Evolutionary conservation across 2,113 vertebrate species (phyloP), one percentile per base, ranked within the genome.

Genomic region (Poeciliopsis retropinna): DNA sequence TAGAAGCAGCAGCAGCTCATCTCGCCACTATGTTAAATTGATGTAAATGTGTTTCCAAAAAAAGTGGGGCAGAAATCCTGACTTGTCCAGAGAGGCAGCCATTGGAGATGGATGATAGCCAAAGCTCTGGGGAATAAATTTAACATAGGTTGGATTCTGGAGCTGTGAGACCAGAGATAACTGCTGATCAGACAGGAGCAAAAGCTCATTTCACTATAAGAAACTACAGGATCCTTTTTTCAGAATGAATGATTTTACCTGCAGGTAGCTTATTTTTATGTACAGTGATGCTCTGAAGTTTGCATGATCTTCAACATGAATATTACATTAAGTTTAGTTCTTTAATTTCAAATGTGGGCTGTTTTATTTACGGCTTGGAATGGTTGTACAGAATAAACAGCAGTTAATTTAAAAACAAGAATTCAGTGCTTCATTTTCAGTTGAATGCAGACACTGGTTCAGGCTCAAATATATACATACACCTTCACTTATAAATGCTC

Each of bases 131-230:
- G 79, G 75, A 73, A 17, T 65, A 73, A 63, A 76, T 90, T 81
- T 64, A 81, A 80, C 72, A 69, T 57, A 73, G 76, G 60, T 61
- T 2, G 22, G 65, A 86, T 80, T 85, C 34, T 79, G 66, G 69
- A 80, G 73, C 75, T 73, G 80, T 68, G 80, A 88, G 80, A 77
- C 39, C 62, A 12, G 63, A 79, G 79, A 83, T 84, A 76, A 75
- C 70, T 34, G 67, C 75, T 82, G 73, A 69, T 73, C 67, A 28
- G 37, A 71, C 84, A 75, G 64, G 70, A 86, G 70, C 74, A 60
- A 67, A 78, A 72, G 76, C 80, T 90, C 69, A 84, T 88, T 83
- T 88, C 81, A 82, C 76, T 79, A 75, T 79, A 64, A n/a, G 61
- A n/a, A 66, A 73, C 76, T 78, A 68, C 31, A 47, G 78, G 73